Evolutionary conservation across 1,140 invertebrate species (phyloP), one percentile per base, ranked within the genome.

Genomic region (Phortica variegata): DNA sequence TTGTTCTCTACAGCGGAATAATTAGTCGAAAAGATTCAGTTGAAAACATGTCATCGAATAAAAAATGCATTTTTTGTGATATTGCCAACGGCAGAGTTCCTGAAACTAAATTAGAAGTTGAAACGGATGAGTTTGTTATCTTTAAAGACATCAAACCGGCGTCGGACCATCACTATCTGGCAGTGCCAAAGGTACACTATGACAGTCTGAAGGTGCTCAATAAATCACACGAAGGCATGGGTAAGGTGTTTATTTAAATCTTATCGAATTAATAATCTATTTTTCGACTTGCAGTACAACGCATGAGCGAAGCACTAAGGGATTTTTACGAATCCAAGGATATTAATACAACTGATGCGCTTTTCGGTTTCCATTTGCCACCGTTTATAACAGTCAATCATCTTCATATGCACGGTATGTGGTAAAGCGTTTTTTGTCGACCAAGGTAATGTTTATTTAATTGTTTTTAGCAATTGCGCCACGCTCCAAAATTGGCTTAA

Each of bases 301-400:
- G 58, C 2, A 56, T 66, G 53, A 56, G 68, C 13, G 46, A 52
- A 15, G 40, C 32, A 2, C n/a, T 66, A 0, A 46, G 45, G 8
- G 17, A 41, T 3, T 60, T 65, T 16, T 48, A 61, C 3, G 34
- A 8, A 13, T 40, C 45, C 20, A 76, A 83, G 49, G 77, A 75
- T 20, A 73, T 83, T 12, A 66, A 82, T 46, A 42, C 79, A 3
- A 61, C 76, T 3, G 83, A 86, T 60, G 79, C 79, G 3, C 81
- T 88, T 33, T 83, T 89, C 38, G 93, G 93, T 1, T 96, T 94
- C 73, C 93, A 96, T 68, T 90, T 90, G 87, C 91, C 93, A 16
- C 93, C 93, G 1, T 95, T 95, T 74, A 86, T 87, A 39, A 85
- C 85, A 6, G 82, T 97, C 0, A 74, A 78, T 40, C 93, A 97